Conservation (phyloP, 2,797 vertebrate species). For the Argya squamiceps region DNA sequence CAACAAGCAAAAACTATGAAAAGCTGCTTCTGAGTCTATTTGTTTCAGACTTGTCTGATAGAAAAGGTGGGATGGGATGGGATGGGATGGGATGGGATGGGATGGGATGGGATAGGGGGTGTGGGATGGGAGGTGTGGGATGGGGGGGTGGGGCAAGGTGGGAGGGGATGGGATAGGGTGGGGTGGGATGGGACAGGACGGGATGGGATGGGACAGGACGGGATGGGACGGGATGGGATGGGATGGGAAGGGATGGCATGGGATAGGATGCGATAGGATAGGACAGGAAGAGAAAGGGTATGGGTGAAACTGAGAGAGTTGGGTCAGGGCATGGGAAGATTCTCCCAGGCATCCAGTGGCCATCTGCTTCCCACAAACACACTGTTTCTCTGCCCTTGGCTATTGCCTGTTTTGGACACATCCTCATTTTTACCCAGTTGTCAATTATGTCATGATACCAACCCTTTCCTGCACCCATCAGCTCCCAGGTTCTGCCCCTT, state of each 20-base stretch:
- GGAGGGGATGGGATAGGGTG: not conserved
- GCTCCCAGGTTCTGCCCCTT: not conserved
- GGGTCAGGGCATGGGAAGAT: not conserved
- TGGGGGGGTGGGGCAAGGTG: too few species aligned
- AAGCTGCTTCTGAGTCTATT: constrained; percentile 37
- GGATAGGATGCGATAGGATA: not conserved
- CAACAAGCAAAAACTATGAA: constrained; percentile 33
- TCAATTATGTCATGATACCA: not conserved
- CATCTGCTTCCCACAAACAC: not conserved
- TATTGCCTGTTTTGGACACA: not conserved
- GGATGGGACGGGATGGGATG: not conserved
- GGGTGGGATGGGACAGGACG: not conserved
- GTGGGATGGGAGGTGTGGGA: not conserved
- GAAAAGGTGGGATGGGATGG: not conserved
- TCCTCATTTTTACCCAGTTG: not conserved
- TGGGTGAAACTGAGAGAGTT: not conserved
- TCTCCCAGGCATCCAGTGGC: not conserved
- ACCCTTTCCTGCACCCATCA: not conserved
- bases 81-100: not conserved
- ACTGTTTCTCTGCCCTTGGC: not conserved
- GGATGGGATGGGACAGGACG: not conserved
- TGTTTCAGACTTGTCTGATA: not conserved
- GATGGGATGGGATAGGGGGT: not conserved
- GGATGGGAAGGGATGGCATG: not conserved
- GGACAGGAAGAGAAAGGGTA: not conserved